Evolutionary conservation across 2,888 invertebrate species (phyloP), one percentile per base, ranked within the genome.

Genomic region (Pristionchus japonicus): DNA sequence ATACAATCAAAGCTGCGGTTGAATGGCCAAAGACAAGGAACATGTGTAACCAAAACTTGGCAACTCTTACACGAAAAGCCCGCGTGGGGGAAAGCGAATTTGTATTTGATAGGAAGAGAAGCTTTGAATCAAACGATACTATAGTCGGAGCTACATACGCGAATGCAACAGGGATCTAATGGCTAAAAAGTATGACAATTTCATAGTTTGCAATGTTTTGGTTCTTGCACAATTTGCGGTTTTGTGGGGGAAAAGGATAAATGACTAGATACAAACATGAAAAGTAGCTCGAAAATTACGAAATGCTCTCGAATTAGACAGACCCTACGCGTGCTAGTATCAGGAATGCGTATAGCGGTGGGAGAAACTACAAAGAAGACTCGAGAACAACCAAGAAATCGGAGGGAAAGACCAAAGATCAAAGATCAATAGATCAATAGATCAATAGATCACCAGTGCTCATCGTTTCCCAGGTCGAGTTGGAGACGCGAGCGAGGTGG

Each of bases 401-500:
- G 31, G 15, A 7, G 52, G 34, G 82, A 20, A 52, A 31, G 82
- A 52, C 27, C 52, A 83, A 83, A 77, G 77, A 77, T 27, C 77
- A 77, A 83, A 52, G 52, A 52, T 83, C 52, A 34, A 17, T n/a
- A n/a, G n/a, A n/a, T n/a, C n/a, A n/a, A n/a, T n/a, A n/a, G n/a
- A n/a, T n/a, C n/a, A n/a, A n/a, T n/a, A 34, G 9, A 85, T 64
- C 85, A 85, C 85, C 61, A 85, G 40, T 40, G 43, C 31, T 85
- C 40, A 13, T 64, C 61, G 64, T 84, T 43, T 20, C 27, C 23
- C 37, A 84, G 27, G 27, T 85, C 85, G 27, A 85, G 27, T 27
- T 85, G 64, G 3, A 85, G 85, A n/a, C 85, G 85, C n/a, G 85
- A 61, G 15, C 85, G 85, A 23, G 61, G 61, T 27, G 85, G 64